These are phyloP conservation scores for Chrysotoxum bicinctum DNA, from an alignment of 2,888 invertebrate genomes.

Conservation along the genomic window DNA sequence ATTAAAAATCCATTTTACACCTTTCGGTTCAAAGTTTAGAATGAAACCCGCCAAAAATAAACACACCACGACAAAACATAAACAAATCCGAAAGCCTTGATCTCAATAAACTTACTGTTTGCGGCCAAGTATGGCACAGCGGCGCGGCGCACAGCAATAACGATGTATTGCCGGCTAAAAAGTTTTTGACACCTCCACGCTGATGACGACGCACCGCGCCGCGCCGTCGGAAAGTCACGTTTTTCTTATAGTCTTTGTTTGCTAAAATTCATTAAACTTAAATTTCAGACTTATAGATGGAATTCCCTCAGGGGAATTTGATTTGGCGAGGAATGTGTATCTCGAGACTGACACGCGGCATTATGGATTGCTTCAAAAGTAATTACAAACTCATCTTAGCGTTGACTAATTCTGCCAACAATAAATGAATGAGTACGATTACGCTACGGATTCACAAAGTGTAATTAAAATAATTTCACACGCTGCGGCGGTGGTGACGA, in stretches of 20 bases:
- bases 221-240: not conserved
- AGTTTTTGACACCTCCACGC: slow-evolving; percentile 24
- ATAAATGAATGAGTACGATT: slow-evolving; percentile 29
- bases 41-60: slow-evolving; percentile 29
- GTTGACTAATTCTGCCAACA: slow-evolving; percentile 37
- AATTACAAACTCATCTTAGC: slow-evolving; percentile 49
- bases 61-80: slow-evolving; percentile 14
- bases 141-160: not conserved
- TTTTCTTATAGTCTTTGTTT: not conserved
- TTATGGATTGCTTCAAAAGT: slow-evolving; percentile 37
- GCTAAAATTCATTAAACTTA: slow-evolving; percentile 9
- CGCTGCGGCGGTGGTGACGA: not conserved
- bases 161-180: slow-evolving; percentile 24
- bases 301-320: slow-evolving; percentile 15
- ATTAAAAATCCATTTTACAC: slow-evolving; percentile 44
- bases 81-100: slow-evolving; percentile 62
- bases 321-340: not conserved
- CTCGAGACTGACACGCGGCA: slow-evolving; percentile 14
- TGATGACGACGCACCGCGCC: not conserved
- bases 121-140: slow-evolving; percentile 13
- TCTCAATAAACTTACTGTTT: slow-evolving; percentile 40
- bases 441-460: not conserved
- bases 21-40: slow-evolving; percentile 10
- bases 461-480: slow-evolving; percentile 58
- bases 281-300: slow-evolving; percentile 1